Conservation (phyloP, 2,888 invertebrate species). For the Aquatica leii region DNA sequence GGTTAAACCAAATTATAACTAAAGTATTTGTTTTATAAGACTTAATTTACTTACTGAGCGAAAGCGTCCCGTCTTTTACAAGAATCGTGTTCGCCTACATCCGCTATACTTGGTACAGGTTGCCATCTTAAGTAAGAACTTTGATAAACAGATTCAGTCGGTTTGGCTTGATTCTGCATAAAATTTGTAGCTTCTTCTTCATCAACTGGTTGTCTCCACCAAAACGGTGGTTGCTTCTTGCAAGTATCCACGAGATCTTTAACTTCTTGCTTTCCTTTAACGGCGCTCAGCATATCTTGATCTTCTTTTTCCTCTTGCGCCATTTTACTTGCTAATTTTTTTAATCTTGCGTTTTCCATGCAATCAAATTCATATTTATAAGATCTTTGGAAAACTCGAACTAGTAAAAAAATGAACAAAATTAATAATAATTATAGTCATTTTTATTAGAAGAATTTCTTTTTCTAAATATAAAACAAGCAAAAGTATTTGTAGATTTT, state of each 20-base stretch:
- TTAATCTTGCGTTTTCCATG: constrained; percentile 59
- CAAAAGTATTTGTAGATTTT: no score
- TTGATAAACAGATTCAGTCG: constrained; percentile 11
- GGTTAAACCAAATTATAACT: no score
- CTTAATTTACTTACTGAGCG: constrained; percentile 52
- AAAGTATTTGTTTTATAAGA: no score
- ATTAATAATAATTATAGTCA: no score
- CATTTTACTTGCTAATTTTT: constrained; percentile 54
- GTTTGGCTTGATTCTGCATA: neutral
- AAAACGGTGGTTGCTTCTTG: constrained; percentile 49
- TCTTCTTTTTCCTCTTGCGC: constrained; percentile 46
- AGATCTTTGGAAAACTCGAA: constrained; percentile 64
- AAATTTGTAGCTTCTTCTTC: neutral
- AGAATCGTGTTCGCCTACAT: constrained; percentile 49
- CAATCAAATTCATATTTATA: constrained; percentile 68
- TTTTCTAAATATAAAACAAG: neutral
- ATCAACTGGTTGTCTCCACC: constrained; percentile 48
- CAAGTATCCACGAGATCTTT: constrained; percentile 36
- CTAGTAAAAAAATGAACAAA: constrained; percentile 41
- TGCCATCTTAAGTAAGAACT: constrained; percentile 61
- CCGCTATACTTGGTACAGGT: constrained; percentile 63
- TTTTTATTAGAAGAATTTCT: neutral
- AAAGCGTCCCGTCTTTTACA: constrained; percentile 54
- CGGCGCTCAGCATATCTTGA: neutral
- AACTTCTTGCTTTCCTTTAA: neutral